Evolutionary conservation across 30 jellyfish, hydroid and myxozoan species (phyloP).

Genomic region (Hydra vulgaris): DNA sequence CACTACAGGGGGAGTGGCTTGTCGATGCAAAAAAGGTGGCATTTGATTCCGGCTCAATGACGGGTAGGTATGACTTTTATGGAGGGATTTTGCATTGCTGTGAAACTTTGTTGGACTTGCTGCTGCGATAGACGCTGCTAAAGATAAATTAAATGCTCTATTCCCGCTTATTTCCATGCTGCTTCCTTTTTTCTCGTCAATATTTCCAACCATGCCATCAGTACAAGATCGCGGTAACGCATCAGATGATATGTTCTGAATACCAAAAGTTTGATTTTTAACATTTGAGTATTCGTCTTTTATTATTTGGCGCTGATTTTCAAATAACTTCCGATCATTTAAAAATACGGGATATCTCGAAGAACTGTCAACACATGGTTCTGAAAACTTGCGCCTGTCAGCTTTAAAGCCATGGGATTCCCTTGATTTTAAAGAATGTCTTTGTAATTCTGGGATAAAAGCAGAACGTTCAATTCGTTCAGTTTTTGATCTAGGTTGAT

Average conservation of each 20-base stretch:
- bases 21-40: not conserved
- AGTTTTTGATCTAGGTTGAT: conserved; percentile 32
- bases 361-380: not conserved
- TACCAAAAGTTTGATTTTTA: too few species aligned
- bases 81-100: not conserved
- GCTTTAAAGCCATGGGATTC: not conserved
- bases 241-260: too few species aligned
- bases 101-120: not conserved
- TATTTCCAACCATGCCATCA: too few species aligned
- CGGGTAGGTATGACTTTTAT: not conserved
- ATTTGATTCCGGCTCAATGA: not conserved
- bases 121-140: too few species aligned
- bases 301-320: not conserved
- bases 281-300: too few species aligned
- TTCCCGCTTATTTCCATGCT: too few species aligned
- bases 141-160: too few species aligned
- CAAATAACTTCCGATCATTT: not conserved
- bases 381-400: not conserved
- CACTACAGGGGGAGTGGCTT: not conserved
- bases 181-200: too few species aligned
- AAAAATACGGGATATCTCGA: not conserved
- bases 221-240: too few species aligned
- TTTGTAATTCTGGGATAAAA: conserved; percentile 45
- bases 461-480: conserved; percentile 74
- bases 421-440: not conserved